These are phyloP conservation scores for Dasypus novemcinctus DNA, from an alignment of 2,113 vertebrate species.

Conservation along the genomic window DNA sequence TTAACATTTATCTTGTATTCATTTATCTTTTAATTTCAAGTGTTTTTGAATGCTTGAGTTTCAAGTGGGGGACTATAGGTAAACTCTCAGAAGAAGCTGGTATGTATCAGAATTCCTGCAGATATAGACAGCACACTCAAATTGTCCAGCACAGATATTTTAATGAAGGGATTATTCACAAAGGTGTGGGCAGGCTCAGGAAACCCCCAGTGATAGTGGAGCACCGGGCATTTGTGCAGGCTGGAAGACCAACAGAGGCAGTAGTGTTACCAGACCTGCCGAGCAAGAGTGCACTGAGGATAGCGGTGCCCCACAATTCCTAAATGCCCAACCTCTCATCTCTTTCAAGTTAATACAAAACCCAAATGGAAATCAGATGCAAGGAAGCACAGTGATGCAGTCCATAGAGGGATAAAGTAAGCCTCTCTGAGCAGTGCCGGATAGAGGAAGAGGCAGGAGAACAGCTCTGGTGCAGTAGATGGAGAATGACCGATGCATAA, in stretches of 20 bases:
- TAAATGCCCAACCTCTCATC: neutral
- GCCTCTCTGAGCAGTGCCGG: neutral
- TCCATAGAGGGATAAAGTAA: neutral
- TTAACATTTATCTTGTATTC: neutral
- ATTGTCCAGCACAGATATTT: neutral
- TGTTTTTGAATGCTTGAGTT: neutral
- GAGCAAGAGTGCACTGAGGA: rapidly evolving
- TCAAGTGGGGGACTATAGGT: neutral
- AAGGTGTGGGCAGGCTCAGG: neutral
- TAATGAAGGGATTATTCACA: neutral
- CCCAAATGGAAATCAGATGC: neutral
- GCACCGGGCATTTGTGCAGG: neutral
- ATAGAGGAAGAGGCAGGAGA: neutral
- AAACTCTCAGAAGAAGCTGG: neutral
- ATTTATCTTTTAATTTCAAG: neutral
- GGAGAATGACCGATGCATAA: neutral
- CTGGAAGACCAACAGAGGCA: neutral
- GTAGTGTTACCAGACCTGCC: neutral
- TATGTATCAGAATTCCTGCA: neutral
- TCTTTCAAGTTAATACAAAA: neutral
- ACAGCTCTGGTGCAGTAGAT: neutral
- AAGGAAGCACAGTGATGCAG: neutral
- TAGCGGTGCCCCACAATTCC: neutral
- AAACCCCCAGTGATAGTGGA: neutral
- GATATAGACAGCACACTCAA: neutral